Percentiles rank a stretch among this genome's conserved stretches.
Evolutionary conservation across 2,888 invertebrate genomes (phyloP).

Genomic region (Drosophila recens): DNA sequence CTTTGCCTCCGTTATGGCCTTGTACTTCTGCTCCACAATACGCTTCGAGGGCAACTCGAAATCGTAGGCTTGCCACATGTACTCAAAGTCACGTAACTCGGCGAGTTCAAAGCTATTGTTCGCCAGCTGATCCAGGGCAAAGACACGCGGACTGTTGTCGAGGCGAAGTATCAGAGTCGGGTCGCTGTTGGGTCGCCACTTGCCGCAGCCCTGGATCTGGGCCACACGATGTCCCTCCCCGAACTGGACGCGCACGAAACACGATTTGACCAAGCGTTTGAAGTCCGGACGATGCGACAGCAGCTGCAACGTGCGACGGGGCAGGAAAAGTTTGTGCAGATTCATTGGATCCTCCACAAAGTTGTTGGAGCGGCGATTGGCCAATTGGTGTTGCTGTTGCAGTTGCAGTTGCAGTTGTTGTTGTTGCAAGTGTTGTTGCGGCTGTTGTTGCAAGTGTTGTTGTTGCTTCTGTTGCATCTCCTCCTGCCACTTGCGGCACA

Average conservation of each 20-base stretch:
- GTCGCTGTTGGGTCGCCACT: constrained; percentile 10
- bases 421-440: background rate
- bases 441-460: background rate
- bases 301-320: constrained; percentile 26
- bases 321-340: constrained; percentile 39
- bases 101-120: constrained; percentile 28
- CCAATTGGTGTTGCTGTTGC: background rate
- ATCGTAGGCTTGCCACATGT: constrained; percentile 17
- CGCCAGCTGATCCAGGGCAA: constrained; percentile 23
- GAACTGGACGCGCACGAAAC: constrained; percentile 41
- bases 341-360: constrained; percentile 38
- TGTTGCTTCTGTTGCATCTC: constrained; percentile 21
- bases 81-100: constrained; percentile 33
- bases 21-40: constrained; percentile 33
- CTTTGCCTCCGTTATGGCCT: constrained; percentile 15
- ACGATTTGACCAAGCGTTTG: constrained; percentile 25
- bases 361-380: background rate
- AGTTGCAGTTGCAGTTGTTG: background rate
- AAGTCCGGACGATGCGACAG: constrained; percentile 29
- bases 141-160: constrained; percentile 31
- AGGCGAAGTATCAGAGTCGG: constrained; percentile 22
- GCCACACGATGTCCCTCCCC: constrained; percentile 26
- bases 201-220: constrained; percentile 35
- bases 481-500: constrained; percentile 53
- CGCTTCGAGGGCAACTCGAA: constrained; percentile 40